phyloP scores from a whole-genome alignment of 2,888 invertebrate genomes.

The Mesorhabditis spiculigera region DNA sequence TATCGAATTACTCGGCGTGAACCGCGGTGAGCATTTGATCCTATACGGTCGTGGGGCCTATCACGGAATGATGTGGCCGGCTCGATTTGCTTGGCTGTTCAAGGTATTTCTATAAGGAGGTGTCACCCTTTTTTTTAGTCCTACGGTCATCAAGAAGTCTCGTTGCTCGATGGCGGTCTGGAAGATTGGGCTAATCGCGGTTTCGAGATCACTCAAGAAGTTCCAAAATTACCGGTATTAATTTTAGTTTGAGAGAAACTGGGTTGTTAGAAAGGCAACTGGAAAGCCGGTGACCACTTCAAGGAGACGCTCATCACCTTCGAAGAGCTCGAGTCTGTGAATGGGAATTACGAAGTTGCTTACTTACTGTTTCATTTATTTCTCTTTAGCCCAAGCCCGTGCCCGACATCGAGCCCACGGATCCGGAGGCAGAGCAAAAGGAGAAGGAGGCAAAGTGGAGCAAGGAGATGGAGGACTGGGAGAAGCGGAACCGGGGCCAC shows the following conservation, averaged over 20 bases:
- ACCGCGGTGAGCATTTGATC: slow-evolving; percentile 44
- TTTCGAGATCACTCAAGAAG: slow-evolving; percentile 27
- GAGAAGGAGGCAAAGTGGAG: slow-evolving; percentile 12
- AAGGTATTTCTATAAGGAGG: slow-evolving; percentile 24
- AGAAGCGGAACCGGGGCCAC: neutral
- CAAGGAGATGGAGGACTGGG: slow-evolving; percentile 6
- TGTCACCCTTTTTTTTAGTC: slow-evolving; percentile 24
- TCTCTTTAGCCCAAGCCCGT: slow-evolving; percentile 8
- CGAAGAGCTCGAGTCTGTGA: slow-evolving; percentile 36
- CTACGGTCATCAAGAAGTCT: slow-evolving; percentile 48
- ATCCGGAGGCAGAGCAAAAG: slow-evolving; percentile 13
- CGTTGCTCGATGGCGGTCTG: slow-evolving; percentile 46
- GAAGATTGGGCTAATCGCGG: slow-evolving; percentile 34
- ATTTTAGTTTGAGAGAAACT: neutral
- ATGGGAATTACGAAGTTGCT: slow-evolving; percentile 13
- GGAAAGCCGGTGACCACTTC: slow-evolving; percentile 25
- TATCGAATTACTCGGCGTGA: slow-evolving; percentile 27
- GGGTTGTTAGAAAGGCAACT: slow-evolving; percentile 30
- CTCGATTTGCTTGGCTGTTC: slow-evolving; percentile 46
- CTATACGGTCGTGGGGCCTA: slow-evolving; percentile 46
- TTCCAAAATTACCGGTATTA: slow-evolving; percentile 16
- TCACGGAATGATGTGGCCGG: slow-evolving; percentile 49
- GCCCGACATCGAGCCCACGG: slow-evolving; percentile 7
- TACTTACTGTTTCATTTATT: neutral
- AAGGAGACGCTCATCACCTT: slow-evolving; percentile 31